Conservation (phyloP, 2,797 vertebrate species). For the Hozukius guyotensis region DNA sequence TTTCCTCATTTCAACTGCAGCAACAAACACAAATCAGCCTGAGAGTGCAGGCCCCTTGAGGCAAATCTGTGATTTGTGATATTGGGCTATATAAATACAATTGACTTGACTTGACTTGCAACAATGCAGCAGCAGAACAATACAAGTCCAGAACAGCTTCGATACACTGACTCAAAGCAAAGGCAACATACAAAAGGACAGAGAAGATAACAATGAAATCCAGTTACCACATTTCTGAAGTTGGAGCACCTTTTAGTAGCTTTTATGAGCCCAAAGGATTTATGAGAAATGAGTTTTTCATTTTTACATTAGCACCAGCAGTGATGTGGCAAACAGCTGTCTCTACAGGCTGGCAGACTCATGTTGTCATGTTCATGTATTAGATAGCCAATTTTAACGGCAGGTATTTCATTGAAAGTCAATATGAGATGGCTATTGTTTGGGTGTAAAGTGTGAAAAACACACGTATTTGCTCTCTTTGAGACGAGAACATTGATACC, state of each 20-base stretch:
- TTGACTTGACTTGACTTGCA: background rate
- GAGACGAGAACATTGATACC: background rate
- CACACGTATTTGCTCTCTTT: background rate
- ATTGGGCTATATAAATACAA: background rate
- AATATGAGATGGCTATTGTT: background rate
- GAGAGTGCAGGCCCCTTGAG: background rate
- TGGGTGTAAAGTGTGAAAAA: background rate
- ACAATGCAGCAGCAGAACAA: background rate
- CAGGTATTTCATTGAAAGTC: background rate
- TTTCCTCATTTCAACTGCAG: constrained; percentile 4
- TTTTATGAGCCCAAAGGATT: background rate
- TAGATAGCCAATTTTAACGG: too few relatives aligned
- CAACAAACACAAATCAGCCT: background rate
- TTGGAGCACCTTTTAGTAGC: background rate
- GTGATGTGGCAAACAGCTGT: background rate
- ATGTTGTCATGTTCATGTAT: too few relatives aligned
- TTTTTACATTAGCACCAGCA: background rate
- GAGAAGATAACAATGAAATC: background rate
- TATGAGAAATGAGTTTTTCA: background rate
- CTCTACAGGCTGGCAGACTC: background rate
- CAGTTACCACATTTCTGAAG: background rate
- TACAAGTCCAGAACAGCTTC: background rate
- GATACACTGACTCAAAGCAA: background rate
- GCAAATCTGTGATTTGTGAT: background rate
- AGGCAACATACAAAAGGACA: background rate